Base-by-base conservation (phyloP, 2,113 vertebrate species). In the Prinia subflava region DNA sequence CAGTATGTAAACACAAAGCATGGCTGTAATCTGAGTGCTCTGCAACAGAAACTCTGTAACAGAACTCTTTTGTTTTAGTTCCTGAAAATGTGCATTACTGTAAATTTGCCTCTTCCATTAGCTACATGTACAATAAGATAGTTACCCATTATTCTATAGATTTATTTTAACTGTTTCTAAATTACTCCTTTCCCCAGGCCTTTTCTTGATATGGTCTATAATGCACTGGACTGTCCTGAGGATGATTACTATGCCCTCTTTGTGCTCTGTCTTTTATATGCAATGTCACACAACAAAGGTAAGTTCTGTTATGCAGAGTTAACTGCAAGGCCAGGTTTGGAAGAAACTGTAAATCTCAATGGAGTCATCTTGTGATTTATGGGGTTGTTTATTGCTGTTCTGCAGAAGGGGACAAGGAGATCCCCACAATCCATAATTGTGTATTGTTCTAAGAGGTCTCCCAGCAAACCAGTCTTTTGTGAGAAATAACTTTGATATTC, bases 231-330 rank as follows among this genome's bases (percentile, higher is more conserved):
- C 92, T 99, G 99, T 93, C 98, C 98, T 15, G 97, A 95, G 1
- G 99, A 99, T 1, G 99, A 99, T 92, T 99, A 99, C 96, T 99
- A 99, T 1, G 99, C 99, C 1, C 98, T 99, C n/a, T 99, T 99
- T 80, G 99, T 99, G 77, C 98, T 99, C 80, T 99, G 99, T 94
- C 99, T 99, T 77, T 98, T 99, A 2, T 99, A 99, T 15, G 99
- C 99, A 24, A 98, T 99, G 98, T 99, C 99, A 55, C 99, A 99
- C 93, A 99, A 99, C 96, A 99, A 98, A 98, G 99, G 99, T 99
- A 89, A 95, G 94, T 7, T 2, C 35, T 86, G 60, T 75, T 78
- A 12, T 30, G 23, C 44, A 37, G 74, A 63, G 23, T 57, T 79
- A 89, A 30, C 41, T 80, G 37, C 35, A 37, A 57, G 27, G 67